A percentile compares a stretch with the other conserved stretches of the same genome.
These are phyloP conservation scores for Pelobates fuscus DNA, from an alignment of 2,113 vertebrate species.

Conservation along the genomic window DNA sequence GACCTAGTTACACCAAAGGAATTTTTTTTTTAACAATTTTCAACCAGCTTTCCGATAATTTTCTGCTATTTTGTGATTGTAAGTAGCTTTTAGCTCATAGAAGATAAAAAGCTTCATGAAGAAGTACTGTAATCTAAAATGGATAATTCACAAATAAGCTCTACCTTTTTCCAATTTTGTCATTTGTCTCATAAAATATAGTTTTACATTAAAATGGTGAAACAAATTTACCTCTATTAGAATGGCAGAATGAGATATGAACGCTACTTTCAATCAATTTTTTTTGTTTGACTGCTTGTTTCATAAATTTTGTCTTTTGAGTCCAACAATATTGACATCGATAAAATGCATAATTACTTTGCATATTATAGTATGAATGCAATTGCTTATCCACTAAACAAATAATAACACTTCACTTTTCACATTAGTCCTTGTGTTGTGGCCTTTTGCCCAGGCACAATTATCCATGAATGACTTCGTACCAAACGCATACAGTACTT, in stretches of 20 bases:
- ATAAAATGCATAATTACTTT: no score
- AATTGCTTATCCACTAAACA: no score
- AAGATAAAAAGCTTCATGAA: background rate
- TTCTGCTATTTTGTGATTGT: background rate
- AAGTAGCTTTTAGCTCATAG: background rate
- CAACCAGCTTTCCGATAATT: background rate
- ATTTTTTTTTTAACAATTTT: background rate
- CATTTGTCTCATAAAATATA: background rate
- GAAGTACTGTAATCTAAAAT: background rate
- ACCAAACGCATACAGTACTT: no score
- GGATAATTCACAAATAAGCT: background rate
- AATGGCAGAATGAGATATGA: background rate
- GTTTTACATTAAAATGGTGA: background rate
- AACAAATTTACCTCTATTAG: background rate
- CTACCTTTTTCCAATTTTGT: background rate
- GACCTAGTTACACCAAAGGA: background rate
- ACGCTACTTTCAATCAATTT: no score
- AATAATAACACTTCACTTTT: no score
- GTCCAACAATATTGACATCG: no score
- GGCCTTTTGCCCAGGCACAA: no score
- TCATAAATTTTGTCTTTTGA: no score
- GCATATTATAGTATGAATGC: no score
- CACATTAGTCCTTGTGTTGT: no score
- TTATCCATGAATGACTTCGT: no score
- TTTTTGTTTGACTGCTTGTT: no score